Base-by-base conservation (phyloP, 2,888 invertebrate species). In the Euproctis similis region DNA sequence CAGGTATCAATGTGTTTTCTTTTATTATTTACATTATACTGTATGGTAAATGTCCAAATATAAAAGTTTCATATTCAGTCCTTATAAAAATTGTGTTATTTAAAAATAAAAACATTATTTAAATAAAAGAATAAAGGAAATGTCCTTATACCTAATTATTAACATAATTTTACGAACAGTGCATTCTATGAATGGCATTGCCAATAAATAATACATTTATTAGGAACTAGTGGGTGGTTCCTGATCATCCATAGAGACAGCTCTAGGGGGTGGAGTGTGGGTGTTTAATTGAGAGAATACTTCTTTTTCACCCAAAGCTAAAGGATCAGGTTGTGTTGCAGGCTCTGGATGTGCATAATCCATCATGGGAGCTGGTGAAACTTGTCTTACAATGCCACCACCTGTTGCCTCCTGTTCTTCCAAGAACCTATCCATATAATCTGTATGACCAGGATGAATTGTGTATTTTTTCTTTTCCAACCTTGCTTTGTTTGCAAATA, bases 381-480 rank as follows among this genome's bases (percentile, higher is more conserved):
- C 72, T 4, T 73, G 72, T 26, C 77, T 54, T 2, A 77, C 70
- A n/a, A 71, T 55, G 4, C 91, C 90, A 12, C 90, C 80, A n/a
- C 91, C 86, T 30, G 89, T 87, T n/a, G 88, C 85, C 53, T 93
- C 92, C 67, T 94, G 94, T 61, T 96, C 95, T 63, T 94, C 94
- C 53, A 96, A 82, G 74, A 96, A 96, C 51, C 95, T 87, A 62
- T 96, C 96, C 95, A 96, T 95, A 64, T 95, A 95, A 76, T 96
- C 96, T 34, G 96, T 96, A 47, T 95, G 91, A 28, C 95, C 96
- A 3, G 96, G 96, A 78, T 96, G 95, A 24, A 96, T 73, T 3
- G 92, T 91, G 66, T 96, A 96, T 66, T 96, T 96, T 68, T 95
- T 95, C 81, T 97, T 97, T 61, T 96, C 96, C 47, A 96, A 72